Conservation (phyloP, 2,888 invertebrate species). For the Smittia sp. region DNA sequence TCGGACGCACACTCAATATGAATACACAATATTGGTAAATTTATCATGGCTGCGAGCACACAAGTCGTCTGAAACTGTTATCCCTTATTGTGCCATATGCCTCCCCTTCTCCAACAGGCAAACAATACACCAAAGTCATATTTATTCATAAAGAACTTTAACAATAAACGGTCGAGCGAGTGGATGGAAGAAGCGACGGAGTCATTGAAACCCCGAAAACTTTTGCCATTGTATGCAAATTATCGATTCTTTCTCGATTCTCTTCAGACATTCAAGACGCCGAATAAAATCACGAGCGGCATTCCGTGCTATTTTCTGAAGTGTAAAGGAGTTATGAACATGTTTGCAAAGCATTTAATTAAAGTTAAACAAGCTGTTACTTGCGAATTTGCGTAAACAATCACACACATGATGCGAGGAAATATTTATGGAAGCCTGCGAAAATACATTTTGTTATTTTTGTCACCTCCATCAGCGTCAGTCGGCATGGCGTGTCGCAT, state of each 20-base stretch:
- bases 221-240: constrained; percentile 17
- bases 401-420: neutral
- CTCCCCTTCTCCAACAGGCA: too few relatives aligned
- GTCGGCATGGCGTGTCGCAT: neutral
- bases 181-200: too few relatives aligned
- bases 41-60: neutral
- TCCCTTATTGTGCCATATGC: constrained; percentile 21
- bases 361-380: constrained; percentile 1
- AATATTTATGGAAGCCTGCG: constrained; percentile 29
- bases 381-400: constrained; percentile 3
- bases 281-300: neutral
- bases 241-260: neutral
- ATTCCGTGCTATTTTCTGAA: neutral
- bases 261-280: constrained; percentile 11
- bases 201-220: neutral
- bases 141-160: neutral
- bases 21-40: neutral
- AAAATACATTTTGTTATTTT: constrained; percentile 21
- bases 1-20: neutral
- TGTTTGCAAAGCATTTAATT: neutral
- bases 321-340: constrained; percentile 7
- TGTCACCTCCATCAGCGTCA: constrained; percentile 14
- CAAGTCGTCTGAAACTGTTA: neutral
- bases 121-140: too few relatives aligned
- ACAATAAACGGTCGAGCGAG: neutral